Evolutionary conservation across 2,888 invertebrate genomes (phyloP), one percentile per base, ranked within the genome.

Genomic region (Dolichomitus sp.): DNA sequence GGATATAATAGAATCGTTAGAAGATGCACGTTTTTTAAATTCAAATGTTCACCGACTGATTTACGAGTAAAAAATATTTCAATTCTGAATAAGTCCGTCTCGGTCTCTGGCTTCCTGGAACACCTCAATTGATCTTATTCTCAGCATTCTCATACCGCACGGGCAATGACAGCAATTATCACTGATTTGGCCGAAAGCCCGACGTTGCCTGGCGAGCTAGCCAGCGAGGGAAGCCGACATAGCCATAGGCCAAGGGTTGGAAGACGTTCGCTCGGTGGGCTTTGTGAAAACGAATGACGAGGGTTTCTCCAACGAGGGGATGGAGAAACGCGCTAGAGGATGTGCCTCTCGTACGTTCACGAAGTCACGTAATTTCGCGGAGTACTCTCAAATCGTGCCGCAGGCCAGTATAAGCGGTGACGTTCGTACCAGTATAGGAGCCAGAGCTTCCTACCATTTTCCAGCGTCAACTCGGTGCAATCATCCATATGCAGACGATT

Each of bases 121-220:
- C 52, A 59, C 40, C 78, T 42, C 75, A 66, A 82, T 82, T 75
- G 82, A 82, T 82, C 82, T 82, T 79, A 52, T 66, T 82, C 82
- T 17, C 14, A 61, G 74, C 54, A 79, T 79, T 79, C 79, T 66
- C 78, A 45, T 27, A 75, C 79, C 66, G 75, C 59, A 59, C 52
- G 19, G 75, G 85, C 86, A 84, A 84, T 85, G 83, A 85, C 86
- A 84, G 85, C 84, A 84, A 85, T 86, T 86, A 86, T 86, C 85
- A 85, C 74, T 79, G 84, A 85, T 85, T 86, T 85, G 84, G 81
- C 84, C 81, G 65, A 76, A 80, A 83, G 83, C 82, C 81, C 82
- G 74, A 63, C 68, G 54, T 48, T 42, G 19, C 14, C 45, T 12
- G 63, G 52, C 27, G 50, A 66, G 59, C 73, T 45, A 68, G 69